phyloP scores from a whole-genome alignment of 2,113 vertebrate species.

The Gorsachius goisagi region DNA sequence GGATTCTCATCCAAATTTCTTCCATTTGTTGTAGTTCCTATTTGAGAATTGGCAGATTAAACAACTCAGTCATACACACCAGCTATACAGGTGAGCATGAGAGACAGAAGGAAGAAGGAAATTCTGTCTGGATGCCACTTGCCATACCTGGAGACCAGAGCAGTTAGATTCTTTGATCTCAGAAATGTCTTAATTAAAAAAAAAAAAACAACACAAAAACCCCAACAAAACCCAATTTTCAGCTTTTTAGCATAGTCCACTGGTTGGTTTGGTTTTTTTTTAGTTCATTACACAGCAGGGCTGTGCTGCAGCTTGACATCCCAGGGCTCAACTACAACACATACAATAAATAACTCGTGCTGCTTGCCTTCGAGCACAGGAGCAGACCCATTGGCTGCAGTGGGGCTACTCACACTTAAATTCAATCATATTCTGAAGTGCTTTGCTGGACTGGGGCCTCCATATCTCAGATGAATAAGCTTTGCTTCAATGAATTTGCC shows the following conservation, averaged over 20 bases:
- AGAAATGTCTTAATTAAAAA: neutral
- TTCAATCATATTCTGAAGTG: neutral
- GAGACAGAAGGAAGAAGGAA: neutral
- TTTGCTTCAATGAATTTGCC: slow-evolving; percentile 50
- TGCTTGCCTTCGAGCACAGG: neutral
- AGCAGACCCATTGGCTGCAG: neutral
- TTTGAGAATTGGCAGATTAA: neutral
- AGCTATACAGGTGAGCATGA: neutral
- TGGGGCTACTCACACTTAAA: neutral
- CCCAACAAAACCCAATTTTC: neutral
- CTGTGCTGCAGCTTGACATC: neutral
- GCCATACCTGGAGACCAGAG: neutral
- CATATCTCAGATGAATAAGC: neutral
- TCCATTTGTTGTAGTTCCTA: neutral
- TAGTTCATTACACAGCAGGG: neutral
- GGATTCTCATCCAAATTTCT: neutral
- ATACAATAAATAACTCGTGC: neutral
- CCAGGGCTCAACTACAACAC: neutral
- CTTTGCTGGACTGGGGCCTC: neutral
- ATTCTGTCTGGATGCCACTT: neutral
- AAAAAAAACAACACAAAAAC: neutral
- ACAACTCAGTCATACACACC: neutral
- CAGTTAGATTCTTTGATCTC: neutral
- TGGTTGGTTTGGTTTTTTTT: neutral
- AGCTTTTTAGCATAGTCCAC: neutral